Evolutionary conservation across 1,140 invertebrate genomes (phyloP), one percentile per base, ranked within the genome.

Genomic region (Heliconius hewitsoni): DNA sequence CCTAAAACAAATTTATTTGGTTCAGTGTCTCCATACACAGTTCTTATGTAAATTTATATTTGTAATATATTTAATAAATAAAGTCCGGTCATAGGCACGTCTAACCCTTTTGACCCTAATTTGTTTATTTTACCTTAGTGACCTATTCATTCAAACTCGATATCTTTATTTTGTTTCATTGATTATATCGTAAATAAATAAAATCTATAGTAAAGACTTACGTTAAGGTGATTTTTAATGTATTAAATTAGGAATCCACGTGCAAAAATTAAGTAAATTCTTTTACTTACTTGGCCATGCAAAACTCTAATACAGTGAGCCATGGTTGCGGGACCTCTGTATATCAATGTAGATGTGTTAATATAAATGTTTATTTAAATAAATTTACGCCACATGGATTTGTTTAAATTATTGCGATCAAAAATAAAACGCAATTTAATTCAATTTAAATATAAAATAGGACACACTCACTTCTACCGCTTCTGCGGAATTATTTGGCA

Each of bases 251-350:
- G 60, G 66, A 39, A 8, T 82, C 85, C 85, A 87, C 83, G 86
- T 88, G 86, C 81, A 86, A 86, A 79, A 74, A 71, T 39, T 27
- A 52, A 76, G 70, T 74, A 80, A 82, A 82, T 72, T 70, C 73
- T 77, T 34, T 55, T 85, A 87, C 95, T 93, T 96, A 97, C 96
- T 95, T 97, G 96, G 95, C 96, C 96, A 95, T 96, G 96, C 94
- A 97, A 96, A 96, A 97, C 96, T 95, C 96, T 95, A 85, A 95
- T 95, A 95, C 96, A 96, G 95, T 96, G 96, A 91, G 96, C 96
- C 96, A 97, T 97, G 95, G 93, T 95, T 93, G 91, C 87, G 78
- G 90, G 93, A 93, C 92, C 85, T 85, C 76, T 84, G 80, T 88
- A 87, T 88, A 83, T 83, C 50, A 84, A 82, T 85, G 81, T 84